phyloP scores from a whole-genome alignment of 2,888 invertebrate species.

The Drosophila mimetica region DNA sequence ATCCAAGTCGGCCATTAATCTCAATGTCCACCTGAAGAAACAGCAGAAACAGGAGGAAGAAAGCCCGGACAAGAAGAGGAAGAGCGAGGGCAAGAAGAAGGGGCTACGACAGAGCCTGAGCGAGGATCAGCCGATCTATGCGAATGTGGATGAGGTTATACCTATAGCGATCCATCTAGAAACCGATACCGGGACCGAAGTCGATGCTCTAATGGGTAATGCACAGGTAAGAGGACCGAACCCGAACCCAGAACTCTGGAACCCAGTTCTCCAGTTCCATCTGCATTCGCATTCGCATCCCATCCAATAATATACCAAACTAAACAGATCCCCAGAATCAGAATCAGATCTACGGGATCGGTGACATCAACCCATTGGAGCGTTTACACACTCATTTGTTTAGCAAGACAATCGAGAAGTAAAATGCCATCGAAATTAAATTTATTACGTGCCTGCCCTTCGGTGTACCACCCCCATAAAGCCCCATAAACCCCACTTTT shows the following conservation, averaged over 20 bases:
- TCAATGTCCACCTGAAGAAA: constrained; percentile 62
- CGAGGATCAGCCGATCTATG: constrained; percentile 64
- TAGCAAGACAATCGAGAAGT: constrained; percentile 41
- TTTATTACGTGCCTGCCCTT: constrained; percentile 58
- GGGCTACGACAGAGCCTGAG: constrained; percentile 26
- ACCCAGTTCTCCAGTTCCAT: constrained; percentile 35
- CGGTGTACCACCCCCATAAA: constrained; percentile 25
- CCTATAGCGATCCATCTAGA: constrained; percentile 9
- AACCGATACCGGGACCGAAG: constrained; percentile 42
- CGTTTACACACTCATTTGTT: constrained; percentile 25
- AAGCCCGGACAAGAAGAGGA: constrained; percentile 1
- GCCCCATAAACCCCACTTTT: constrained; percentile 7
- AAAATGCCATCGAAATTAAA: constrained; percentile 51
- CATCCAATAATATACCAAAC: constrained; percentile 30
- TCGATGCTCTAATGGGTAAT: constrained; percentile 70
- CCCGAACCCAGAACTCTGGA: neutral
- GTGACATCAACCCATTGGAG: constrained; percentile 31
- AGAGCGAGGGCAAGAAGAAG: constrained; percentile 3
- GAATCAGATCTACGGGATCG: constrained; percentile 6
- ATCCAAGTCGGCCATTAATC: constrained; percentile 70
- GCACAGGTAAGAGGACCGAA: constrained; percentile 62
- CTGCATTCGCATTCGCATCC: constrained; percentile 39
- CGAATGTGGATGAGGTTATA: constrained; percentile 59
- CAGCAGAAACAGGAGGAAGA: constrained; percentile 56
- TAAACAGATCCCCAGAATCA: constrained; percentile 15